A percentile compares a stretch with the other conserved stretches of the same genome.
Conservation (phyloP, 2,797 vertebrate species). For the Tokudaia muenninki region DNA sequence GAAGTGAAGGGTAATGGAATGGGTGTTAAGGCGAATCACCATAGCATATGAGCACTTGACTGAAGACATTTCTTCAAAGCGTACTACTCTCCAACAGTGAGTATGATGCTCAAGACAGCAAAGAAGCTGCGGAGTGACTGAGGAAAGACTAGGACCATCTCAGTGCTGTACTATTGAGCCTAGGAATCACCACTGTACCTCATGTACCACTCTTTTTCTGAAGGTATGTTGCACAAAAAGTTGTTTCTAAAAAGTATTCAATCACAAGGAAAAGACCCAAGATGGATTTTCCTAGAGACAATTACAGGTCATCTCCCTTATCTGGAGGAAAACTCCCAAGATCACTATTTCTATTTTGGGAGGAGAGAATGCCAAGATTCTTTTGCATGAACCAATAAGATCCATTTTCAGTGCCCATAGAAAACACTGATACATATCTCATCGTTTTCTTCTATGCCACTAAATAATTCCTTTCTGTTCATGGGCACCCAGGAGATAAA, state of each 20-base stretch:
- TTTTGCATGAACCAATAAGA: neutral
- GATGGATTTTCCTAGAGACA: neutral
- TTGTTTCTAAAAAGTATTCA: neutral
- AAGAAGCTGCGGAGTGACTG: neutral
- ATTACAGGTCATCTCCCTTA: neutral
- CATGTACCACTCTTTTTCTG: neutral
- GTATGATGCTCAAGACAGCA: neutral
- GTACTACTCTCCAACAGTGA: neutral
- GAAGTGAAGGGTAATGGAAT: fast-evolving
- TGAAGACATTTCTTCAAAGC: neutral
- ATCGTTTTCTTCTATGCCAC: neutral
- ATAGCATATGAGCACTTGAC: neutral
- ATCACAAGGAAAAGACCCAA: neutral
- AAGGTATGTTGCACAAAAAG: neutral
- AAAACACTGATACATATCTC: neutral
- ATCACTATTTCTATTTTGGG: neutral
- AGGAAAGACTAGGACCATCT: neutral
- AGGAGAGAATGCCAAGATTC: neutral
- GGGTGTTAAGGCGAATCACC: neutral
- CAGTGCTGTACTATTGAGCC: neutral
- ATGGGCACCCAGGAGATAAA: neutral
- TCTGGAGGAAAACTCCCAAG: neutral
- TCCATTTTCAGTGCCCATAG: neutral
- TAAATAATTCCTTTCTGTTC: neutral
- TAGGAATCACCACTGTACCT: neutral